These are phyloP conservation scores for Ascidia mentula DNA, from an alignment of 23 tunicate species.

Conservation along the genomic window DNA sequence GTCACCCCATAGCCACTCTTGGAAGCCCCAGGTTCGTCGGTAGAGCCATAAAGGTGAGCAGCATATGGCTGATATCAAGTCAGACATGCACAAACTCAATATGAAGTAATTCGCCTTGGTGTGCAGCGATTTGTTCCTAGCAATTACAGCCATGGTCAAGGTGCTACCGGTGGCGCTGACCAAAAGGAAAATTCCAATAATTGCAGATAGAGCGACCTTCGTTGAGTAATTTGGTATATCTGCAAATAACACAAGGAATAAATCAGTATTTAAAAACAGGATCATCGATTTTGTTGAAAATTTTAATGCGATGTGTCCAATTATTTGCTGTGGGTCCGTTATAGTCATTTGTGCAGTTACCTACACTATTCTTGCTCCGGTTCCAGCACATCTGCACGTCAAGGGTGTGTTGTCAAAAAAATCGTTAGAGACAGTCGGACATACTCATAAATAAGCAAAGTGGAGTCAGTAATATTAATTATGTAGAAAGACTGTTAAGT, in stretches of 20 bases:
- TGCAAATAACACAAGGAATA: too few species aligned
- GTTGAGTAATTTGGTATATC: conserved; percentile 12
- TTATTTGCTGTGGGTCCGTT: too few species aligned
- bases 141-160: conserved; percentile 36
- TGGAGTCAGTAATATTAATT: too few species aligned
- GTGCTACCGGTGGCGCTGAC: conserved; percentile 44
- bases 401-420: too few species aligned
- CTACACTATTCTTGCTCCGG: too few species aligned
- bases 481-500: too few species aligned
- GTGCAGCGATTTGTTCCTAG: conserved; percentile 21
- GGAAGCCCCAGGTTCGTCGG: conserved; percentile 92
- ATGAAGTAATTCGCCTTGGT: conserved; percentile 59
- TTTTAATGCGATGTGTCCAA: too few species aligned
- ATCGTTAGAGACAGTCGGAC: too few species aligned
- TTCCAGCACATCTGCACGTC: too few species aligned
- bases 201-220: conserved; percentile 29
- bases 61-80: conserved; percentile 68
- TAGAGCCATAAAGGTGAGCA: conserved; percentile 95
- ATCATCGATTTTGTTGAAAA: too few species aligned
- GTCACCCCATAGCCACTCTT: conserved; percentile 57
- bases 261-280: background rate
- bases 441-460: too few species aligned
- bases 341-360: too few species aligned
- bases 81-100: conserved; percentile 75
- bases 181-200: conserved; percentile 30